Evolutionary conservation across 2,888 invertebrate species (phyloP).

Genomic region (Eurois occulta): DNA sequence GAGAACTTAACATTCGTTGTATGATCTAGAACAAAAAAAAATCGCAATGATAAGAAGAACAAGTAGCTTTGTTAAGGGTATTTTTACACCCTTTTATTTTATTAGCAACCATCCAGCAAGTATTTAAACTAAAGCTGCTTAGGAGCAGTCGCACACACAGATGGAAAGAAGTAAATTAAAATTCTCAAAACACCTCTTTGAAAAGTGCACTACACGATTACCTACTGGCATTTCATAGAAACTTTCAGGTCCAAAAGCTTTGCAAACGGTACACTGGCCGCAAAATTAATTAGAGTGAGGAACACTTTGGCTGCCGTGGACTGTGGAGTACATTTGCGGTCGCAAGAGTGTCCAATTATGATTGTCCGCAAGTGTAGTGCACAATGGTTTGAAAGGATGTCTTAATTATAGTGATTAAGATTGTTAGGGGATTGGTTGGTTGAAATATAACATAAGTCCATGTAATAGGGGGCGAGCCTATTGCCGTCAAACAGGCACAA

Average conservation of each 20-base stretch:
- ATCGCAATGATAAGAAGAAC: not conserved
- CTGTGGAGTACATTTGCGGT: conserved; percentile 40
- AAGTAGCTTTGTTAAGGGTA: not conserved
- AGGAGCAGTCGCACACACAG: not conserved
- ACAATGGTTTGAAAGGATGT: conserved; percentile 14
- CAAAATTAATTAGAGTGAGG: conserved; percentile 46
- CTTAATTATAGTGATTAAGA: not conserved
- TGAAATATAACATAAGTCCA: not conserved
- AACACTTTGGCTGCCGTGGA: conserved; percentile 30
- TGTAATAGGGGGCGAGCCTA: not conserved
- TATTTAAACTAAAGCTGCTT: not conserved
- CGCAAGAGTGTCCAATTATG: conserved; percentile 51
- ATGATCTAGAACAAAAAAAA: not conserved
- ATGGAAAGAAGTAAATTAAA: not conserved
- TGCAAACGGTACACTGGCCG: conserved; percentile 29
- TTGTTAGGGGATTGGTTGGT: not conserved
- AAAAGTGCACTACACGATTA: not conserved
- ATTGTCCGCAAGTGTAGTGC: conserved; percentile 43
- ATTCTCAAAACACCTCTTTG: not conserved
- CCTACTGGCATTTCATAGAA: not conserved
- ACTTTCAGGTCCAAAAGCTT: conserved; percentile 1
- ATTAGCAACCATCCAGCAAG: too few relatives aligned
- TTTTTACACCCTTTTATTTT: not conserved
- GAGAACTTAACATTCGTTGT: not conserved
- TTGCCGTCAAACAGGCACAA: not conserved